Evolutionary conservation across 2,888 invertebrate genomes (phyloP).

Genomic region (Acronicta aceris): DNA sequence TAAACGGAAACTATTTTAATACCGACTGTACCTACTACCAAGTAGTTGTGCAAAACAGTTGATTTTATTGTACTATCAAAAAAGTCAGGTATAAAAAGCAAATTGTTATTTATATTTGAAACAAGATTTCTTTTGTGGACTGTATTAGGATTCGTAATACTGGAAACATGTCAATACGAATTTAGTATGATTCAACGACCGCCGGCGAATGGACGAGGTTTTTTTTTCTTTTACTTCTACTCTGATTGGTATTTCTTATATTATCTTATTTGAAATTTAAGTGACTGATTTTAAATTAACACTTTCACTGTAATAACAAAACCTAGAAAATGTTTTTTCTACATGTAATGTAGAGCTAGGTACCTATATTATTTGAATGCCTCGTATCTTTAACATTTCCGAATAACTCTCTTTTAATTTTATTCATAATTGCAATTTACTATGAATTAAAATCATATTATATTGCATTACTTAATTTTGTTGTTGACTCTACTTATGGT

Average conservation of each 20-base stretch:
- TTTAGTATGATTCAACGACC: conserved; percentile 74
- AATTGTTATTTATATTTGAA: conserved; percentile 70
- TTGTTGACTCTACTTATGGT: neutral
- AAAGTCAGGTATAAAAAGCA: conserved; percentile 63
- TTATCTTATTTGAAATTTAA: conserved; percentile 43
- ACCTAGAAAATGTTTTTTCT: conserved; percentile 13
- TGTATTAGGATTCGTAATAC: conserved; percentile 83
- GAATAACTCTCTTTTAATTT: neutral
- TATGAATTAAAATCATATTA: neutral
- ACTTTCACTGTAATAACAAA: conserved; percentile 42
- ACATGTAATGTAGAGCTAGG: conserved; percentile 1
- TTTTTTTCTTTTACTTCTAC: conserved; percentile 46
- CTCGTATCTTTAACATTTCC: neutral
- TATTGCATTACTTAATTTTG: neutral
- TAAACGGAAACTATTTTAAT: conserved; percentile 33
- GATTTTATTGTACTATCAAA: conserved; percentile 44
- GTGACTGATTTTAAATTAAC: conserved; percentile 39
- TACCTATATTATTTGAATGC: neutral
- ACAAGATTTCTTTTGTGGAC: conserved; percentile 74
- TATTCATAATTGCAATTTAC: neutral
- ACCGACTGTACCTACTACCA: conserved; percentile 29
- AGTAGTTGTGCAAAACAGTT: conserved; percentile 26
- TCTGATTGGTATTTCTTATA: conserved; percentile 49
- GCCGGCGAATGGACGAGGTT: conserved; percentile 57
- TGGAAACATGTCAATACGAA: conserved; percentile 87